Conservation (phyloP, 53 echinoderm and acorn worm genomes). For the Mesocentrotus franciscanus region DNA sequence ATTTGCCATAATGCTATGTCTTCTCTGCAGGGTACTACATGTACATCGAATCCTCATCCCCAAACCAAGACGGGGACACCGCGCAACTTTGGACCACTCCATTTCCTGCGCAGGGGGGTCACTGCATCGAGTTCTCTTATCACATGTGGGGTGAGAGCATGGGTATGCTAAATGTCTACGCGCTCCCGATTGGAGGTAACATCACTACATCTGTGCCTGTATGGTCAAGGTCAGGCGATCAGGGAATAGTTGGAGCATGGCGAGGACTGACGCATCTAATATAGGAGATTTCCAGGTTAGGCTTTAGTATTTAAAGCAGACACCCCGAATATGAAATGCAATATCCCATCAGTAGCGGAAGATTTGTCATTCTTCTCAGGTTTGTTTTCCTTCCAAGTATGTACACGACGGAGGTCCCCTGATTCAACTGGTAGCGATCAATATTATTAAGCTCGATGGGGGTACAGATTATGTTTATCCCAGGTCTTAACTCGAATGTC, state of each 20-base stretch:
- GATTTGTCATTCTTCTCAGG: background rate
- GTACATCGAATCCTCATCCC: constrained; percentile 59
- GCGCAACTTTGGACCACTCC: constrained; percentile 71
- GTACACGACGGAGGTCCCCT: no score
- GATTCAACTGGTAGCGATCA: no score
- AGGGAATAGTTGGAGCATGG: constrained; percentile 64
- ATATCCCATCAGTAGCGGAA: background rate
- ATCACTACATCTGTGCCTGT: background rate
- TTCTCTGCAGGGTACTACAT: constrained; percentile 60
- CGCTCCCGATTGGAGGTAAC: background rate
- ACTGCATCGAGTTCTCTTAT: constrained; percentile 86
- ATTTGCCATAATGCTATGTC: no score
- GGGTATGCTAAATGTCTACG: constrained; percentile 72
- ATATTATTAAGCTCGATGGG: no score
- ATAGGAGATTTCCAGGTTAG: constrained; percentile 33
- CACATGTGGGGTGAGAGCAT: constrained; percentile 78
- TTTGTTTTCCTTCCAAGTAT: no score
- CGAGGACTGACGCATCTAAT: background rate
- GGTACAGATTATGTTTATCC: no score
- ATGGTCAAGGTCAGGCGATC: constrained; percentile 65
- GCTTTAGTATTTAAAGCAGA: background rate
- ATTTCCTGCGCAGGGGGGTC: constrained; percentile 70
- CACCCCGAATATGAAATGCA: background rate
- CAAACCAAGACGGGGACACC: constrained; percentile 26
- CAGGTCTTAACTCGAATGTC: no score